Conservation (phyloP, 2,888 invertebrate genomes). For the Dinocampus coccinellae region DNA sequence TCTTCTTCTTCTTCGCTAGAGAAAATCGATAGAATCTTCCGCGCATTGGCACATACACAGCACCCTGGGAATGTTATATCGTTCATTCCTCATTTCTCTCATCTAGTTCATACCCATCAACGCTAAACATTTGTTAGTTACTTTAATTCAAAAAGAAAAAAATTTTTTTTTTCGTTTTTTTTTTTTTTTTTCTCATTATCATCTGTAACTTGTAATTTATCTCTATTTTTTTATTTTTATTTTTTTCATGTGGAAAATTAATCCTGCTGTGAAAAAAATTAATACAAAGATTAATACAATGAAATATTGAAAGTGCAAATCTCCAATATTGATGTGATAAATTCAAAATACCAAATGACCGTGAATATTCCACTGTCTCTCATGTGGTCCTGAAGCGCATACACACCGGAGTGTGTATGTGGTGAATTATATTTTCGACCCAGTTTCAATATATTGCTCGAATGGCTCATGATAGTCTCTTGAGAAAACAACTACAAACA, state of each 20-base stretch:
- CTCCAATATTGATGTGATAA: conserved; percentile 12
- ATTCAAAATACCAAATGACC: conserved; percentile 18
- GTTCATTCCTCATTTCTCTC: background rate
- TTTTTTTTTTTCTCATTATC: background rate
- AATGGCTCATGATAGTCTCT: background rate
- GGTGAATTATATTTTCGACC: conserved; percentile 8
- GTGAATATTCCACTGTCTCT: conserved; percentile 18
- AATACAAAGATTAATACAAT: background rate
- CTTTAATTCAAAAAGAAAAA: no score
- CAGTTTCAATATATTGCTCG: background rate
- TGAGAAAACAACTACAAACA: background rate
- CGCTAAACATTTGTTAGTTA: conserved; percentile 3
- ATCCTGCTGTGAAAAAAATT: background rate
- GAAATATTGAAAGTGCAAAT: conserved; percentile 5
- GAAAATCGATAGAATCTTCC: conserved; percentile 61
- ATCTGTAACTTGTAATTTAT: no score
- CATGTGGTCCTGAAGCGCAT: background rate
- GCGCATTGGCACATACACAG: conserved; percentile 37
- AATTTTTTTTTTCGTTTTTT: background rate
- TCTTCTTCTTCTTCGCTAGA: conserved; percentile 50
- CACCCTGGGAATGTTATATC: conserved; percentile 37
- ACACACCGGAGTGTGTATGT: background rate
- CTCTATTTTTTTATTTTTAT: no score
- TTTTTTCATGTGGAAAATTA: background rate
- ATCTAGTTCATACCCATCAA: background rate